Percentiles rank a stretch among this genome's conserved stretches.
Evolutionary conservation across 2,797 vertebrate genomes (phyloP).

Genomic region (Cheirogaleus major): DNA sequence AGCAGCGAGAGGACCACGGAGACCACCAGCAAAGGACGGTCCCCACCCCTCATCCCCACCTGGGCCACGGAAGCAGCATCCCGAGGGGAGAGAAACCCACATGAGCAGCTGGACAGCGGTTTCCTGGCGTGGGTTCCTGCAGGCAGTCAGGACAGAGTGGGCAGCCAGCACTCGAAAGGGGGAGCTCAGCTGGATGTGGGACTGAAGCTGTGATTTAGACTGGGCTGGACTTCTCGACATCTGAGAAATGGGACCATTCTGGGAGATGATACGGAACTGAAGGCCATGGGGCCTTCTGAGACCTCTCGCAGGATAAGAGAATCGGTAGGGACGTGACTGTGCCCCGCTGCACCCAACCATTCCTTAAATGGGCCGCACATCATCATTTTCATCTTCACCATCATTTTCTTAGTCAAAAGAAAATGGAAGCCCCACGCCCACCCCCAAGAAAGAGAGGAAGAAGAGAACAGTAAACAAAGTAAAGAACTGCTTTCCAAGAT

Average conservation of each 20-base stretch:
- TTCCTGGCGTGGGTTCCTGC: rapidly evolving
- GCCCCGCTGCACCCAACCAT: rapidly evolving
- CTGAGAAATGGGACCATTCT: neutral
- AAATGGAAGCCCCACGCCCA: rapidly evolving
- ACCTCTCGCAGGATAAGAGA: rapidly evolving
- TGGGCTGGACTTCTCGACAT: neutral
- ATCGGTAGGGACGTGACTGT: rapidly evolving
- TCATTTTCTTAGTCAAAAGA: neutral
- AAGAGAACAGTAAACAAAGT: neutral
- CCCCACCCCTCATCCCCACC: neutral
- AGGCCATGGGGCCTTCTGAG: neutral
- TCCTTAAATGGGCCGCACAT: rapidly evolving
- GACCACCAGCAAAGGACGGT: neutral
- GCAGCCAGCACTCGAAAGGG: rapidly evolving
- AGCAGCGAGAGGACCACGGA: neutral
- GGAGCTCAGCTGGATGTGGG: neutral
- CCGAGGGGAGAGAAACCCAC: rapidly evolving
- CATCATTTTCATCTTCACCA: no score
- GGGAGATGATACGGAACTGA: rapidly evolving
- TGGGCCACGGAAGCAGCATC: neutral
- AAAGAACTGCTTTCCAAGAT: neutral
- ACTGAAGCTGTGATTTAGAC: neutral
- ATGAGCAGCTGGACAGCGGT: rapidly evolving
- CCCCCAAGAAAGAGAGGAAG: neutral
- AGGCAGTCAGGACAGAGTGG: rapidly evolving